Evolutionary conservation across 2,797 vertebrate species (phyloP).

Genomic region (Ctenosaura bakeri): DNA sequence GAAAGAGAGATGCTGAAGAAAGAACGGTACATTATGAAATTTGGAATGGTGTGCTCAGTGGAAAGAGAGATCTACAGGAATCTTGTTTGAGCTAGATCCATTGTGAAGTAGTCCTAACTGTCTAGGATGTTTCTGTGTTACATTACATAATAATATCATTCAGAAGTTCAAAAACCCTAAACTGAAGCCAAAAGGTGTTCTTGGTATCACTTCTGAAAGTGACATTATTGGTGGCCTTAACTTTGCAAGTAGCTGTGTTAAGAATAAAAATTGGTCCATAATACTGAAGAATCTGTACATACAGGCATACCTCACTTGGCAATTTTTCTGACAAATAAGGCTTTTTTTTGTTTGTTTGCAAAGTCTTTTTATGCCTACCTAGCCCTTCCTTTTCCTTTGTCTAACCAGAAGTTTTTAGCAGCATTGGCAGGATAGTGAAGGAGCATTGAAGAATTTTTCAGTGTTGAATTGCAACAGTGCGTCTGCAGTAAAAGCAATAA

Average conservation of each 20-base stretch:
- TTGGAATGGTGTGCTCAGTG: slow-evolving; percentile 15
- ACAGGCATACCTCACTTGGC: neutral
- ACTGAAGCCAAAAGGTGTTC: neutral
- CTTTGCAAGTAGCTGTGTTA: neutral
- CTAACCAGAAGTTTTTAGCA: too few relatives aligned
- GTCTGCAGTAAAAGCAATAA: too few relatives aligned
- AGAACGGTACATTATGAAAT: slow-evolving; percentile 86
- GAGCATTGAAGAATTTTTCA: too few relatives aligned
- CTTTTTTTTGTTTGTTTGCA: too few relatives aligned
- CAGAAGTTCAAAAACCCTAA: neutral
- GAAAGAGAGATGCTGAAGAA: slow-evolving; percentile 94
- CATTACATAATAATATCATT: neutral
- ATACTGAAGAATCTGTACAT: neutral
- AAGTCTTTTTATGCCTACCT: too few relatives aligned
- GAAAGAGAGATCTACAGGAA: neutral
- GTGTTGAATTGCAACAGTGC: too few relatives aligned
- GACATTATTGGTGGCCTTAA: slow-evolving; percentile 1
- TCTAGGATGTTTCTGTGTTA: neutral
- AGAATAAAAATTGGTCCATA: neutral
- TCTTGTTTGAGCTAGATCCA: neutral
- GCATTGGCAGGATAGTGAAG: too few relatives aligned
- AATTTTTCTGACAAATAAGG: too few relatives aligned
- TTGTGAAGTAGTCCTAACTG: neutral
- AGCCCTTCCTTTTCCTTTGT: too few relatives aligned
- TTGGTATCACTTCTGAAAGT: neutral